Percentiles rank a stretch among this genome's conserved stretches.
These are phyloP conservation scores for Didymodactylos carnosus DNA, from an alignment of 2,888 invertebrate genomes.

Conservation along the genomic window DNA sequence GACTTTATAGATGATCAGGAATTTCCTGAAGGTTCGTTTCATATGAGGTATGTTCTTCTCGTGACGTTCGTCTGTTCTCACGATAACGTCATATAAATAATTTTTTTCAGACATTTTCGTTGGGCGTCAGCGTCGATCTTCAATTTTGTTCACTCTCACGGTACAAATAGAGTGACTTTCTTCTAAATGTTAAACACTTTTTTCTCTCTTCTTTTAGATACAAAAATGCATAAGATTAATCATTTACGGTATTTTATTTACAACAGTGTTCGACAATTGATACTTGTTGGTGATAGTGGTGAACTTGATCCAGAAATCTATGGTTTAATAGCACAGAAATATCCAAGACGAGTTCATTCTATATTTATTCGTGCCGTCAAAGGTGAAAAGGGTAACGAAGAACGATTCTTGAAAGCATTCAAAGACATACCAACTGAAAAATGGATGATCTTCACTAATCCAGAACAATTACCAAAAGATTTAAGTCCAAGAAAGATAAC, in stretches of 20 bases:
- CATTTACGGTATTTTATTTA: neutral
- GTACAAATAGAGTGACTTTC: neutral
- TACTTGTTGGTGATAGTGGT: neutral
- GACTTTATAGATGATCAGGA: neutral
- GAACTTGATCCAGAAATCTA: neutral
- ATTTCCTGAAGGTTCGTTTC: neutral
- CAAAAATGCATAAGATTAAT: neutral
- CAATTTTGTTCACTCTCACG: neutral
- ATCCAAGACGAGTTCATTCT: neutral
- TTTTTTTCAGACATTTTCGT: neutral
- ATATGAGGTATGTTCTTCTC: neutral
- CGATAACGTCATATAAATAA: neutral
- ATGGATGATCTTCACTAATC: neutral
- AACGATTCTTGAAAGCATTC: neutral
- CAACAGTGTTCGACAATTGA: neutral
- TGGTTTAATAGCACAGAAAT: neutral
- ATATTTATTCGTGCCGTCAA: neutral
- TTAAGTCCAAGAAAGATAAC: no score
- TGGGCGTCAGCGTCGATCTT: neutral
- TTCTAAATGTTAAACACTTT: neutral
- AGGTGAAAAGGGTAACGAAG: neutral
- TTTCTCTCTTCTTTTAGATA: neutral
- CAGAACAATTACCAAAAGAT: neutral
- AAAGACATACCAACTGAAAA: neutral
- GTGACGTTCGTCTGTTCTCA: neutral